A percentile compares a stretch with the other conserved stretches of the same genome.
These are phyloP conservation scores for Drepana arcuata DNA, from an alignment of 1,140 invertebrate species.

Conservation along the genomic window DNA sequence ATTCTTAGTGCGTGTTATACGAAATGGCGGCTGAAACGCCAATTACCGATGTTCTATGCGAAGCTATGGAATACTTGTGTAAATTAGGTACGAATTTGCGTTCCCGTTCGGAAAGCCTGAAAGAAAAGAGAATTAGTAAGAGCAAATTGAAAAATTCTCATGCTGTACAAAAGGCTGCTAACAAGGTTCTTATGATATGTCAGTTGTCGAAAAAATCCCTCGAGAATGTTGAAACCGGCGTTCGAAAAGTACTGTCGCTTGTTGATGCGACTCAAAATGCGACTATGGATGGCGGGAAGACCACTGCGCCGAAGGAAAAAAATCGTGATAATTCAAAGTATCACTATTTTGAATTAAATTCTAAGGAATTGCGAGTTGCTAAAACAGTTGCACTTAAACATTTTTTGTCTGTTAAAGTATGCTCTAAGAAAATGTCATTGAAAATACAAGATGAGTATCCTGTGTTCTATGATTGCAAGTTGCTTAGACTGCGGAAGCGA, in stretches of 20 bases:
- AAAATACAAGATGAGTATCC: slow-evolving; percentile 40
- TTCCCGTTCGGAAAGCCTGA: slow-evolving; percentile 42
- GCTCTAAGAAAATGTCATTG: slow-evolving; percentile 27
- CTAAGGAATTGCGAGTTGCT: slow-evolving; percentile 32
- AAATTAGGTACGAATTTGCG: slow-evolving; percentile 55
- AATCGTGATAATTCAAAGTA: slow-evolving; percentile 13
- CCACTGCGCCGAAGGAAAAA: not conserved
- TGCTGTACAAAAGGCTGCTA: slow-evolving; percentile 48
- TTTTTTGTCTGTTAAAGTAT: slow-evolving; percentile 46
- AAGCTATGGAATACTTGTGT: slow-evolving; percentile 57
- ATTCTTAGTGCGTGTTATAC: no score
- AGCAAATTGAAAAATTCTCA: slow-evolving; percentile 45
- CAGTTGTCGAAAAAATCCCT: slow-evolving; percentile 61
- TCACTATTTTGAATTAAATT: slow-evolving; percentile 36
- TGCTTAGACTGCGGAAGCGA: slow-evolving; percentile 23
- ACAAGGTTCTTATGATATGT: slow-evolving; percentile 55
- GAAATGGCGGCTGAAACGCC: slow-evolving; percentile 57
- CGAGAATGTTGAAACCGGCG: slow-evolving; percentile 50
- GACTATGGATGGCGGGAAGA: slow-evolving; percentile 22
- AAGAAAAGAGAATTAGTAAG: slow-evolving; percentile 46
- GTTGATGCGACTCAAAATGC: slow-evolving; percentile 21
- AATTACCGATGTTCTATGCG: slow-evolving; percentile 44
- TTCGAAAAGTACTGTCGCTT: slow-evolving; percentile 35
- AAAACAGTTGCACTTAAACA: slow-evolving; percentile 42
- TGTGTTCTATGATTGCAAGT: slow-evolving; percentile 44